Evolutionary conservation across 1,140 invertebrate species (phyloP).

Genomic region (Diorhabda carinulata): DNA sequence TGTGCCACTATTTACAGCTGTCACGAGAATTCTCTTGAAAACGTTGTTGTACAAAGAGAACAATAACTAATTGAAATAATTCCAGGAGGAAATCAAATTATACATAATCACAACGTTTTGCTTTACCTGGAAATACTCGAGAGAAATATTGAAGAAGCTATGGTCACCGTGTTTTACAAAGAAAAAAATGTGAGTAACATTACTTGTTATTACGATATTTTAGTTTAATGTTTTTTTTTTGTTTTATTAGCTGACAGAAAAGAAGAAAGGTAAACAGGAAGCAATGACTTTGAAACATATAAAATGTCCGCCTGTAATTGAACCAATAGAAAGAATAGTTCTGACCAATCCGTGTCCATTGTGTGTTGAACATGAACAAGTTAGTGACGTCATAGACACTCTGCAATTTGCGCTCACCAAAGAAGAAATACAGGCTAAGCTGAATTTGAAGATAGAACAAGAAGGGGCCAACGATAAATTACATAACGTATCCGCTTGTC

Average conservation of each 20-base stretch:
- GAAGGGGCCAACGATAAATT: slow-evolving; percentile 48
- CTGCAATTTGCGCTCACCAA: slow-evolving; percentile 47
- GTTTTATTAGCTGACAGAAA: background rate
- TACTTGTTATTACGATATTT: too few relatives aligned
- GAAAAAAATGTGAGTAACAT: background rate
- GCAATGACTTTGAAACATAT: slow-evolving; percentile 8
- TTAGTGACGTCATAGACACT: slow-evolving; percentile 51
- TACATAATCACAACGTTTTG: slow-evolving; percentile 67
- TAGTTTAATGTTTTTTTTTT: too few relatives aligned
- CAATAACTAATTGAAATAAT: slow-evolving; percentile 8
- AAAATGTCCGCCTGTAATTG: slow-evolving; percentile 17
- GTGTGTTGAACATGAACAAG: slow-evolving; percentile 52
- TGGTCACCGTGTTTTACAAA: slow-evolving; percentile 48
- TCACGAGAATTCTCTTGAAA: too few relatives aligned
- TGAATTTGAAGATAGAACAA: slow-evolving; percentile 42
- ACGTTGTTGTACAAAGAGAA: too few relatives aligned
- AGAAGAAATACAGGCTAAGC: slow-evolving; percentile 45
- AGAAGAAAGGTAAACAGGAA: slow-evolving; percentile 4
- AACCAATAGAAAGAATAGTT: slow-evolving; percentile 35
- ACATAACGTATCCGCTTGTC: slow-evolving; percentile 54
- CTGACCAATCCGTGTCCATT: slow-evolving; percentile 39
- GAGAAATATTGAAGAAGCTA: slow-evolving; percentile 51
- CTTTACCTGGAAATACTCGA: slow-evolving; percentile 71
- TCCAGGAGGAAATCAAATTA: slow-evolving; percentile 53
- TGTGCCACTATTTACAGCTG: too few relatives aligned